Base-by-base conservation (phyloP, 2,797 vertebrate genomes). In the Paedocypris micromegethes region DNA sequence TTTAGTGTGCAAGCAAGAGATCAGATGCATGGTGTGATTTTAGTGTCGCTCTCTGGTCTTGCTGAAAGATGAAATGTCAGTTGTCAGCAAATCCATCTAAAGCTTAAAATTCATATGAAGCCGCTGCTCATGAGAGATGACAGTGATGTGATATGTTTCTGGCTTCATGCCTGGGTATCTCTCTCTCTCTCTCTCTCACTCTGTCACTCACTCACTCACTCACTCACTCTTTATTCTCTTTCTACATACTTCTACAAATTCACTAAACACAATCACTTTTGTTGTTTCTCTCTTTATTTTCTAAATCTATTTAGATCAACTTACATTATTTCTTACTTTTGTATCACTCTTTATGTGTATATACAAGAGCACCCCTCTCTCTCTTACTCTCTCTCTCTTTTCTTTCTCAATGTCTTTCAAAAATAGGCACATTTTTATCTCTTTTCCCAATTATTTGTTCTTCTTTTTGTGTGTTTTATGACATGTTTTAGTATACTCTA, bases 121-220 rank as follows among this genome's bases (percentile, higher is more conserved):
- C 44, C 9, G 3, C 41, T n/a, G n/a, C 5, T 64, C 23, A 9
- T 64, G 41, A 43, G 42, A 41, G 2, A 57, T 72, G 51, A 78
- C 48, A 56, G 51, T 7, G 9, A 3, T 23, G 49, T 66, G 52
- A 60, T 40, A 48, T 58, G 44, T 73, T 72, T 77, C 66, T 72
- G 42, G 45, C 6, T n/a, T 39, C 8, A 56, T 37, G 23, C 53
- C 9, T 38, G 6, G 9, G 5, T 4, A 9, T 53, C 42, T 2
- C 2, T 8, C 49, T 6, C 37, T 39, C 23, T 43, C 23, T 3
- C 56, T 38, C 50, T 59, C 5, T 6, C 39, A 3, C 7, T 41
- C 39, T 45, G 37, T 3, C 50, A 5, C 55, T 59, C 7, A 47
- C 23, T 23, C 23, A 23, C 23, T 23, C 23, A 23, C 23, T n/a